Evolutionary conservation across 2,888 invertebrate genomes (phyloP), one percentile per base, ranked within the genome.

Genomic region (Tetanocera ferruginea): DNA sequence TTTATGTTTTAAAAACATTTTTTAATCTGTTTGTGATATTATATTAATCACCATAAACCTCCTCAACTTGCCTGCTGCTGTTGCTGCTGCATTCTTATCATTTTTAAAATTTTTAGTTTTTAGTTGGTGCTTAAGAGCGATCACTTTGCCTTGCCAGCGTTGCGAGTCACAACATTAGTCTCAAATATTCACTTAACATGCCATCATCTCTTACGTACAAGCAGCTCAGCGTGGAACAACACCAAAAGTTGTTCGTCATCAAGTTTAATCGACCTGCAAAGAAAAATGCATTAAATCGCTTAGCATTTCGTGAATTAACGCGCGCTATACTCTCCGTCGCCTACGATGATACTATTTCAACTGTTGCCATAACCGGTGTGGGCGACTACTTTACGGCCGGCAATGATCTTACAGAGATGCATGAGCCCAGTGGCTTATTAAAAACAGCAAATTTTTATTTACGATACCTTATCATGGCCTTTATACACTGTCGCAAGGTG

Each of bases 401-500:
- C 60, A 83, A 79, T 34, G 87, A 87, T 60, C 69, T 84, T 5
- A 81, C 76, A 9, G 81, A 82, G 6, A 72, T 69, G 1, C 79
- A 72, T 3, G 52, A 28, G 5, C 52, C 72, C n/a, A 72, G 86
- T 78, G 84, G 88, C 11, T 86, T 88, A 78, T 82, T 88, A 55
- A 77, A 76, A 34, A 23, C 83, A 82, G 80, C 84, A 76, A 86
- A 87, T 62, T 81, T 81, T 5, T 83, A 86, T 55, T 77, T 91
- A 80, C 93, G 93, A 81, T 90, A 92, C 11, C 94, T 95, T 88
- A 92, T 97, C 8, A 91, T 93, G 78, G 91, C 95, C 0, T 94
- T 97, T 84, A 95, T 98, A 81, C 92, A 93, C 82, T 97, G 96
- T 87, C 95, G 97, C 0, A 99, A 99, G 89, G 91, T 97, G 52